phyloP scores from a whole-genome alignment of 37 sponge, comb jelly and placozoan genomes.

The Cladorhizidae sp. region DNA sequence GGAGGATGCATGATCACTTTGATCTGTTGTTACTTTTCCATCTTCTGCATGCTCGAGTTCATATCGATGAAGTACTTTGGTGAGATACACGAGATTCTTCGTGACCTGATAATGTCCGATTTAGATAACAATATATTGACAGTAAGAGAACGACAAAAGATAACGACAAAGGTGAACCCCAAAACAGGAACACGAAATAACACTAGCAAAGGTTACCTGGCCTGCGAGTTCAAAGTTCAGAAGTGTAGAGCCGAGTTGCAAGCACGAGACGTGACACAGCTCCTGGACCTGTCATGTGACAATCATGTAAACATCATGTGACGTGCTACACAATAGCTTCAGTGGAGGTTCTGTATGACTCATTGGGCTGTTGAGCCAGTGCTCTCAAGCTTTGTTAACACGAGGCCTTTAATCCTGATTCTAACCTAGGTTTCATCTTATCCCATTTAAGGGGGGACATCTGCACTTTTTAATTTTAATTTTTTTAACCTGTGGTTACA shows the following conservation, averaged over 20 bases:
- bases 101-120: slow-evolving; percentile 39
- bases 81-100: slow-evolving; percentile 79
- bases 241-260: slow-evolving; percentile 38
- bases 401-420: too few species aligned
- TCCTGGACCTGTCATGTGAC: slow-evolving; percentile 29
- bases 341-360: too few species aligned
- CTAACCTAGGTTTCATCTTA: too few species aligned
- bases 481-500: too few species aligned
- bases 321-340: too few species aligned
- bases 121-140: too few species aligned
- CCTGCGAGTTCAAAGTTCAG: slow-evolving; percentile 49
- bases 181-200: not conserved
- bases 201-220: slow-evolving; percentile 35
- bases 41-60: not conserved
- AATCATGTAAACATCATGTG: not conserved
- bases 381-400: too few species aligned
- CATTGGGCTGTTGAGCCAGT: too few species aligned
- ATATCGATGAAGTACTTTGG: slow-evolving; percentile 35
- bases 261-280: slow-evolving; percentile 24
- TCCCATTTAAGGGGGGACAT: too few species aligned
- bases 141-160: too few species aligned
- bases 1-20: too few species aligned
- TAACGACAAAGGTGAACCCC: not conserved
- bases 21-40: not conserved
- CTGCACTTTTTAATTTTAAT: too few species aligned